Evolutionary conservation across 1,140 invertebrate species (phyloP), one percentile per base, ranked within the genome.

Genomic region (Chymomyza costata): DNA sequence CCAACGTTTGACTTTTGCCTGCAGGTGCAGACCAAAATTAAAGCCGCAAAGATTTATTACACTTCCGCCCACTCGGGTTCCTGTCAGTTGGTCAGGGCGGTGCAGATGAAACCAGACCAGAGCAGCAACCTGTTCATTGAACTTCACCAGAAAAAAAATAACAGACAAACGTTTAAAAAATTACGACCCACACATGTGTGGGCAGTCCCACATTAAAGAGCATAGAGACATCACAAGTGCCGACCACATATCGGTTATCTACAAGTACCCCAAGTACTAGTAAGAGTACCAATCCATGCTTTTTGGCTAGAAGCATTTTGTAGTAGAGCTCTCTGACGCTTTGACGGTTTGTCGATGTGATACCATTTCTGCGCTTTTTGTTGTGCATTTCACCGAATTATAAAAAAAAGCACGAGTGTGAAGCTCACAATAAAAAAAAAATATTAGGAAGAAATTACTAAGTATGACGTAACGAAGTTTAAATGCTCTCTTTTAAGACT

Each of bases 81-180:
- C 28, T 44, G 48, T 49, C 30, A 48, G 21, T 25, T 3, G 3
- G 21, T 34, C 30, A 31, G 19, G 35, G 25, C 18, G 21, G 8
- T 5, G 17, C 30, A 2, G 38, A 15, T 2, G 8, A 3, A 38
- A 38, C 13, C 6, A 49, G 25, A 38, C 17, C 16, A 48, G n/a
- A 38, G 45, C 14, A 65, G 49, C 50, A 63, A 71, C 68, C 68
- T 71, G 68, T 71, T 66, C 58, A 66, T 66, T 58, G 68, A 71
- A 71, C 68, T 66, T 51, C 28, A 38, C 18, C 11, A 47, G 37
- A 21, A 15, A 8, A 15, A 40, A 49, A 54, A 44, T 48, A 39
- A 67, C 31, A 58, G 54, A 65, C 45, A 70, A 59, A 35, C 63
- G 58, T 68, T 68, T 66, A 46, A 51, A 49, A 61, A 73, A 73